phyloP scores from a whole-genome alignment of 2,113 vertebrate genomes.

The Chlamydotis undulata region DNA sequence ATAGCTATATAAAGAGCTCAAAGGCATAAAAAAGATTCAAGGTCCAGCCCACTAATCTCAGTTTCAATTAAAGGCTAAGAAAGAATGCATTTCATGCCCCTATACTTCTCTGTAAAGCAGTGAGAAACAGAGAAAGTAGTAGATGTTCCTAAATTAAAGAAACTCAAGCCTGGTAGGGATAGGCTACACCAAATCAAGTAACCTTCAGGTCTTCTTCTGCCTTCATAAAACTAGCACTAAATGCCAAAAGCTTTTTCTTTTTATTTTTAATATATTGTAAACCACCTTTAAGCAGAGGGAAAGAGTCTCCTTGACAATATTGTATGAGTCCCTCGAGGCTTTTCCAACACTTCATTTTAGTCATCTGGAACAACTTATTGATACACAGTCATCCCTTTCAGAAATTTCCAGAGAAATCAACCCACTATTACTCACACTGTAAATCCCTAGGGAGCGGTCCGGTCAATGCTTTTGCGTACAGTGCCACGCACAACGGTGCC shows the following conservation, averaged over 20 bases:
- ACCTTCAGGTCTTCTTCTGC: neutral
- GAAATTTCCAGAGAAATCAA: constrained; percentile 42
- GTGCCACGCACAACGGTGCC: neutral
- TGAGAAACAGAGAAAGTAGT: neutral
- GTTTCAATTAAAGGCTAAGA: neutral
- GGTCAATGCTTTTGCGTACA: neutral
- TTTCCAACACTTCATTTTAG: constrained; percentile 40
- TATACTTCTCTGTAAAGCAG: neutral
- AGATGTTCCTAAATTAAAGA: neutral
- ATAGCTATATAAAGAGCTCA: neutral
- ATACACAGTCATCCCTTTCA: constrained; percentile 5
- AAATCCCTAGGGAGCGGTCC: neutral
- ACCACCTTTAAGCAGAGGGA: neutral
- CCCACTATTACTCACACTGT: neutral
- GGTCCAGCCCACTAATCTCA: neutral
- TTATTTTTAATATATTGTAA: neutral
- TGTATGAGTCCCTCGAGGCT: neutral
- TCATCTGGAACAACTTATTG: constrained; percentile 39
- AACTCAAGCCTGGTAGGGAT: neutral
- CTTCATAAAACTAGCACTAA: neutral
- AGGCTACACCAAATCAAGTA: neutral
- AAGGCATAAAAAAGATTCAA: neutral
- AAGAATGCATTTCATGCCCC: neutral
- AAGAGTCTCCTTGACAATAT: neutral
- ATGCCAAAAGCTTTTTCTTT: neutral